A percentile compares a stretch with the other conserved stretches of the same genome.
These are phyloP conservation scores for Melanotaenia maccullochi DNA, from an alignment of 2,797 vertebrate species.

Conservation along the genomic window DNA sequence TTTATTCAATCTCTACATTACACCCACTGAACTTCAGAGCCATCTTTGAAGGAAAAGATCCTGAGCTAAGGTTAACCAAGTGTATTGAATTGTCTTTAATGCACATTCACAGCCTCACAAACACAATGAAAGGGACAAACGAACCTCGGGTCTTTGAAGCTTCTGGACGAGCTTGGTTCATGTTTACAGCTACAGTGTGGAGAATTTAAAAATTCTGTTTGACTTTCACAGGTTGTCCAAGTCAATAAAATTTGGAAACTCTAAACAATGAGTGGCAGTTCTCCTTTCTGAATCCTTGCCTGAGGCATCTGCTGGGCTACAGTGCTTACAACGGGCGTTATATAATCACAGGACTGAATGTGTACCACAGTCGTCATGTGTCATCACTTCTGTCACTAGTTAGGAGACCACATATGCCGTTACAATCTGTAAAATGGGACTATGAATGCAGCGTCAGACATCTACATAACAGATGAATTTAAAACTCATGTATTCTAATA, in stretches of 20 bases:
- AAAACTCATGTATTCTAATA: slow-evolving; percentile 2
- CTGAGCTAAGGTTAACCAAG: slow-evolving; percentile 46
- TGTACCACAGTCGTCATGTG: slow-evolving; percentile 48
- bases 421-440: slow-evolving; percentile 37
- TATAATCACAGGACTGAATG: slow-evolving; percentile 50
- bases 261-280: slow-evolving; percentile 59
- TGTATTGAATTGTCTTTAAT: slow-evolving; percentile 59
- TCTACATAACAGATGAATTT: slow-evolving; percentile 21
- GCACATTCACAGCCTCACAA: slow-evolving; percentile 30
- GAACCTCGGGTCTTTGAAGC: not conserved
- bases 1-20: slow-evolving; percentile 65
- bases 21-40: slow-evolving; percentile 35
- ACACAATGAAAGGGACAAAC: not conserved
- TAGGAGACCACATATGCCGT: slow-evolving; percentile 30
- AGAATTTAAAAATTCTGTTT: slow-evolving; percentile 37
- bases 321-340: slow-evolving; percentile 39
- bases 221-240: slow-evolving; percentile 53
- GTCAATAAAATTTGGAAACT: slow-evolving; percentile 53
- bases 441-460: slow-evolving; percentile 26
- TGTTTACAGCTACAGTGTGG: slow-evolving; percentile 19
- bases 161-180: slow-evolving; percentile 8
- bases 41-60: slow-evolving; percentile 30
- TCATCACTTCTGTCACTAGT: slow-evolving; percentile 43
- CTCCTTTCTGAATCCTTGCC: slow-evolving; percentile 68
- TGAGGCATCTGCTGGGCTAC: slow-evolving; percentile 39